Conservation (phyloP, 2,888 invertebrate genomes). For the Cybosia mesomella region DNA sequence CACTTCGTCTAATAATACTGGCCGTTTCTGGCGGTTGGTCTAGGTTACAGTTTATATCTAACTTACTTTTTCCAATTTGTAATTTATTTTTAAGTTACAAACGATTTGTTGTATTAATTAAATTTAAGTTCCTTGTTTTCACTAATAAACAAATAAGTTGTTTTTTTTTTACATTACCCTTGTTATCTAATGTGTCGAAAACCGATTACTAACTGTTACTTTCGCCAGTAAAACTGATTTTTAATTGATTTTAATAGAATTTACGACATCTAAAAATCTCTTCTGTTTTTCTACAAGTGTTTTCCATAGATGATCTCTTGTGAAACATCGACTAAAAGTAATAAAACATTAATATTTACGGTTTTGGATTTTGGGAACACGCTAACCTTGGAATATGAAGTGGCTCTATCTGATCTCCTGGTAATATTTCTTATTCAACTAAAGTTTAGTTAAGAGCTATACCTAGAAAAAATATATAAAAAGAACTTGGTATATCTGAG, state of each 20-base stretch:
- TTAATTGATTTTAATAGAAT: constrained; percentile 50
- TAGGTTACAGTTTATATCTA: constrained; percentile 64
- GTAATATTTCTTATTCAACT: constrained; percentile 13
- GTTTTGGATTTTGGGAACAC: constrained; percentile 39
- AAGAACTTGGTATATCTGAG: constrained; percentile 8
- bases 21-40: constrained; percentile 74
- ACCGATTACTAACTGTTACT: constrained; percentile 56
- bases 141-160: constrained; percentile 19
- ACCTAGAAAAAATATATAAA: constrained; percentile 32
- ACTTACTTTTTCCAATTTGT: constrained; percentile 54
- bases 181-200: constrained; percentile 51
- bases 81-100: constrained; percentile 31
- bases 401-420: constrained; percentile 28
- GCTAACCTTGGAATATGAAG: constrained; percentile 41
- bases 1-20: constrained; percentile 82
- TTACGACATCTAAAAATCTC: constrained; percentile 49
- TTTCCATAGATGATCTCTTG: constrained; percentile 37
- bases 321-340: constrained; percentile 40
- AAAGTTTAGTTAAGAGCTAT: constrained; percentile 29
- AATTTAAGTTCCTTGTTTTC: constrained; percentile 19
- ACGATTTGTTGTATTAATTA: constrained; percentile 1
- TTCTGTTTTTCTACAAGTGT: constrained; percentile 34
- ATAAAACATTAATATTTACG: constrained; percentile 40
- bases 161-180: constrained; percentile 40
- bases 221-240: constrained; percentile 58